Percentiles rank a stretch among this genome's conserved stretches.
These are phyloP conservation scores for Brienomyrus brachyistius DNA, from an alignment of 2,113 vertebrate genomes.

Conservation along the genomic window DNA sequence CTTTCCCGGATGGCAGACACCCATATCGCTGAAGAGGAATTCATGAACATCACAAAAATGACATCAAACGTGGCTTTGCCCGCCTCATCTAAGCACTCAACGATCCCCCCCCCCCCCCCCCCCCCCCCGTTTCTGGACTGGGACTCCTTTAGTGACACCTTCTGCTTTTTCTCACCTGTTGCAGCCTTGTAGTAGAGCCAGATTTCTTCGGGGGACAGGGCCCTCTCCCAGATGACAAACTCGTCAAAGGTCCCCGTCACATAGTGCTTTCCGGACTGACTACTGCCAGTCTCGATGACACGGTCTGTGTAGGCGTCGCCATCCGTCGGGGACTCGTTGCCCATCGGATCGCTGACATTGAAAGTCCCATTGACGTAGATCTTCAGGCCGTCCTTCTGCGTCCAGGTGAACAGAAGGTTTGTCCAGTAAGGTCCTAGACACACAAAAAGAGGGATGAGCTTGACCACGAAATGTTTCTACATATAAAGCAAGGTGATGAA, in stretches of 20 bases:
- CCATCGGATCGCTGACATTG: slow-evolving; percentile 54
- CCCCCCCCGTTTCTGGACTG: no score
- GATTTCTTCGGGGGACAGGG: slow-evolving; percentile 68
- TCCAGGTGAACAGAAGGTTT: slow-evolving; percentile 89
- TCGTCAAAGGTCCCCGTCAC: slow-evolving; percentile 80
- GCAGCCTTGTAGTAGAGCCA: slow-evolving; percentile 79
- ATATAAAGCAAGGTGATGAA: neutral
- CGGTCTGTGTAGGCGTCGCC: slow-evolving; percentile 62
- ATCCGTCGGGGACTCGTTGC: slow-evolving; percentile 63
- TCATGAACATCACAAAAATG: slow-evolving; percentile 17
- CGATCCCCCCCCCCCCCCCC: no score
- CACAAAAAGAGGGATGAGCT: neutral
- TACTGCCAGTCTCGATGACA: slow-evolving; percentile 60
- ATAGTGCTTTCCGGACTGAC: slow-evolving; percentile 44
- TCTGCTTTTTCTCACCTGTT: slow-evolving; percentile 59
- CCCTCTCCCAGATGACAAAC: slow-evolving; percentile 89
- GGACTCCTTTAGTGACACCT: neutral
- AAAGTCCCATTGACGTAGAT: slow-evolving; percentile 85
- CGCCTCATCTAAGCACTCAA: neutral
- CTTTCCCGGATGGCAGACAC: slow-evolving; percentile 23
- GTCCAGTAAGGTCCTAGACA: slow-evolving; percentile 82
- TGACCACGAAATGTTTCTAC: neutral
- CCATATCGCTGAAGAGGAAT: slow-evolving; percentile 21
- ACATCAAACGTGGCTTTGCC: neutral
- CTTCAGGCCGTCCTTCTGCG: slow-evolving; percentile 70